phyloP scores from a whole-genome alignment of 2,888 invertebrate genomes.

The Netelia fuscicornis region DNA sequence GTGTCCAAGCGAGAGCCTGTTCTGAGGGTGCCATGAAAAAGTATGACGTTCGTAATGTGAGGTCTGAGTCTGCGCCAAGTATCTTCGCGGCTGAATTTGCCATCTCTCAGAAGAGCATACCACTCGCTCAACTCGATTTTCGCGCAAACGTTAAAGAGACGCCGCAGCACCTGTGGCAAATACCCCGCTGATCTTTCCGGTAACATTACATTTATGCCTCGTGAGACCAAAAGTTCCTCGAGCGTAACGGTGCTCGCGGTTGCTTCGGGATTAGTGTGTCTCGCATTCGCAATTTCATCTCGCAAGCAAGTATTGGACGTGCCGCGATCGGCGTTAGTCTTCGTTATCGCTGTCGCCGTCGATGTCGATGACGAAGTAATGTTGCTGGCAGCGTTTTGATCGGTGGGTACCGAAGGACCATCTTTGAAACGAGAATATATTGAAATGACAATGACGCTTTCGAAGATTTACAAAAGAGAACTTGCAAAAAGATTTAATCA shows the following conservation, averaged over 20 bases:
- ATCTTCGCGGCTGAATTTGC: slow-evolving; percentile 56
- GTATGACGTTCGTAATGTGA: slow-evolving; percentile 17
- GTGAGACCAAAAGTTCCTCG: slow-evolving; percentile 44
- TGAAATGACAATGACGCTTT: background rate
- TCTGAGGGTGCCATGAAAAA: background rate
- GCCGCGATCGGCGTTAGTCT: background rate
- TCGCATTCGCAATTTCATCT: slow-evolving; percentile 51
- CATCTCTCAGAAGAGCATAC: slow-evolving; percentile 49
- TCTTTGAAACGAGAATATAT: slow-evolving; percentile 65
- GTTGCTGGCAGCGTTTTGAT: slow-evolving; percentile 64
- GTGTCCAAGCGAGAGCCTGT: too few relatives aligned
- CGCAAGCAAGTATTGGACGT: slow-evolving; percentile 31
- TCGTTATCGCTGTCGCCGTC: slow-evolving; percentile 48
- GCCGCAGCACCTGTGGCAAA: slow-evolving; percentile 23
- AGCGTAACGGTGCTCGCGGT: slow-evolving; percentile 35
- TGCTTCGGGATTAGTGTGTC: slow-evolving; percentile 34
- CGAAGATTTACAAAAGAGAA: slow-evolving; percentile 2
- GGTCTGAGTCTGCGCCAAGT: slow-evolving; percentile 52
- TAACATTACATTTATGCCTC: slow-evolving; percentile 52
- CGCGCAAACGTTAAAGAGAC: slow-evolving; percentile 43
- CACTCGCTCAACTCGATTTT: slow-evolving; percentile 60
- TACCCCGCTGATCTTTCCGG: background rate
- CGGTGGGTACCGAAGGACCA: slow-evolving; percentile 69
- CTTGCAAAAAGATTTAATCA: slow-evolving; percentile 35
- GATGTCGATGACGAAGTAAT: slow-evolving; percentile 62